Conservation (phyloP, 2,113 vertebrate genomes). For the Clarias batrachus region DNA sequence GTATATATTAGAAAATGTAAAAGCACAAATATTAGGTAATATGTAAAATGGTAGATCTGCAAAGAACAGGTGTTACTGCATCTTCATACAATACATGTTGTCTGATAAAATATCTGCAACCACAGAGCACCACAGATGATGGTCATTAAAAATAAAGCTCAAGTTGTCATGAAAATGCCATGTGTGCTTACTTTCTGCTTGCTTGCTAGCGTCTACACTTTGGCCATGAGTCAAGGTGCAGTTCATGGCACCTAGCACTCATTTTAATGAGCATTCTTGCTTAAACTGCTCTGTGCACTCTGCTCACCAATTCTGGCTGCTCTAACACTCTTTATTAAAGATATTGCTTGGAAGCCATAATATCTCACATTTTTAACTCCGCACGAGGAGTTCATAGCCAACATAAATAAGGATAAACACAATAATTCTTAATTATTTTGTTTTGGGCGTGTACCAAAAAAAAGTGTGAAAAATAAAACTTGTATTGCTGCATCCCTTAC, state of each 20-base stretch:
- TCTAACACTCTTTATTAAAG: not conserved
- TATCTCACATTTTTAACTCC: not conserved
- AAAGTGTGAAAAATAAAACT: not conserved
- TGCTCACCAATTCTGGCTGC: not conserved
- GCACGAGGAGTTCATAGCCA: not conserved
- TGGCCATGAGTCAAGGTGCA: no score
- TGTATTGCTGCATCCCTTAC: not conserved
- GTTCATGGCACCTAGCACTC: no score
- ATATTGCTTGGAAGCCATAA: not conserved
- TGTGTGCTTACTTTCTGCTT: not conserved
- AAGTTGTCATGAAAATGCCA: not conserved
- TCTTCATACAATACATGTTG: not conserved
- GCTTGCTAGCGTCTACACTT: not conserved
- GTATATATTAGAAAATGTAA: not conserved
- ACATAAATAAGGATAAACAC: not conserved
- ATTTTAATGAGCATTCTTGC: not conserved
- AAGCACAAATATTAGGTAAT: not conserved
- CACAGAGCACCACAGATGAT: not conserved
- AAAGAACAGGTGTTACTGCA: not conserved
- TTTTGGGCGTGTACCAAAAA: not conserved
- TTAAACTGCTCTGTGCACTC: not conserved
- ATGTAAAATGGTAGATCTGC: not conserved
- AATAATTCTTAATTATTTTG: not conserved
- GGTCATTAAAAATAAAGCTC: not conserved
- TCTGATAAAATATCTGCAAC: not conserved